Evolutionary conservation across 2,888 invertebrate genomes (phyloP).

Genomic region (Helleia helle): DNA sequence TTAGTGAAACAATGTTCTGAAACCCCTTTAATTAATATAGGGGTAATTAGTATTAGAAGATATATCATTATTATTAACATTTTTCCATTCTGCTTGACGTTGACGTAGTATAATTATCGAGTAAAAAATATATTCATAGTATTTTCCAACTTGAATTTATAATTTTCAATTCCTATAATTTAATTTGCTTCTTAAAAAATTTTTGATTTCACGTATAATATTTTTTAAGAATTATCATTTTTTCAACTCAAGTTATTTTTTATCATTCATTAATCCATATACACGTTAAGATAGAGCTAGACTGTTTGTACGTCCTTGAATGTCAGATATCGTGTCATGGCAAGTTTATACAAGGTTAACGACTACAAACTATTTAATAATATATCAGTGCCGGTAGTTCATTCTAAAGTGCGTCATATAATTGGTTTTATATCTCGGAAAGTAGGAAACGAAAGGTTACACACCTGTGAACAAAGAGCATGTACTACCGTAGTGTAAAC

Average conservation of each 20-base stretch:
- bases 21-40: neutral
- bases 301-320: slow-evolving; percentile 2
- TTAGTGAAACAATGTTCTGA: neutral
- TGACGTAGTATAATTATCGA: too few species aligned
- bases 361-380: slow-evolving; percentile 1
- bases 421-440: neutral
- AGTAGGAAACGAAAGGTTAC: neutral
- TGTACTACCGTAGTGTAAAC: too few species aligned
- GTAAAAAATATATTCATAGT: too few species aligned
- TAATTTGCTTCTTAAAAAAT: too few species aligned
- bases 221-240: too few species aligned
- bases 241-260: too few species aligned
- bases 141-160: too few species aligned
- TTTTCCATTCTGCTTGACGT: too few species aligned
- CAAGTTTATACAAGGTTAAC: neutral
- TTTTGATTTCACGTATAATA: too few species aligned
- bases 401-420: slow-evolving; percentile 3
- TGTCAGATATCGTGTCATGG: slow-evolving; percentile 7
- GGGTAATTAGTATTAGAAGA: too few species aligned
- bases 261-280: too few species aligned
- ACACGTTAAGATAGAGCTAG: slow-evolving; percentile 1
- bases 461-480: neutral
- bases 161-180: too few species aligned
- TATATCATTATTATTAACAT: neutral
- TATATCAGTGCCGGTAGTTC: slow-evolving; percentile 1